These are phyloP conservation scores for Sitodiplosis mosellana DNA, from an alignment of 1,140 invertebrate species.

Conservation along the genomic window DNA sequence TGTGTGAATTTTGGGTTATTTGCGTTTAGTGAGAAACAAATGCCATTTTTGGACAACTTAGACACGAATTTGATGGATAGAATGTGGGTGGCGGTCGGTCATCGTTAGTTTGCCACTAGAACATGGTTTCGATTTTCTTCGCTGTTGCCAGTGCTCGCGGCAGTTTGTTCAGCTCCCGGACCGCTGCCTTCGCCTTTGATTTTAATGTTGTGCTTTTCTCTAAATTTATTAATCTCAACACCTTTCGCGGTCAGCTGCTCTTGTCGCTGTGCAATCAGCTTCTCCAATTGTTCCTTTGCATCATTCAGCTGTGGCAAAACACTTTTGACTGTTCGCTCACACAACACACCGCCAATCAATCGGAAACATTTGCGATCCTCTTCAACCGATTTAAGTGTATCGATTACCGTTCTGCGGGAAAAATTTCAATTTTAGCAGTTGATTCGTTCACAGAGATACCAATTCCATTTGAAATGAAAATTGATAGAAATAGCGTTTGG, in stretches of 20 bases:
- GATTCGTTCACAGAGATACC: neutral
- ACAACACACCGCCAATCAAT: conserved; percentile 82
- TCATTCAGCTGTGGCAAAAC: conserved; percentile 65
- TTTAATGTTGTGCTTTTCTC: conserved; percentile 75
- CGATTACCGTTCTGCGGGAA: conserved; percentile 73
- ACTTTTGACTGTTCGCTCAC: conserved; percentile 81
- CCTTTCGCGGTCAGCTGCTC: conserved; percentile 75
- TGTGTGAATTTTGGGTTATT: too few species aligned
- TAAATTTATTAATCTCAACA: conserved; percentile 80
- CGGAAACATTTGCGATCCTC: conserved; percentile 77
- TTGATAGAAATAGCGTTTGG: neutral
- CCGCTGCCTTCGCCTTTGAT: conserved; percentile 44
- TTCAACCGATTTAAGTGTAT: conserved; percentile 76
- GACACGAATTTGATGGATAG: too few species aligned
- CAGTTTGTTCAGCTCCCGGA: too few species aligned
- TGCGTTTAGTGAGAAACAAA: too few species aligned
- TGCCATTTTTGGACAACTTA: too few species aligned
- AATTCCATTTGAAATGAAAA: neutral
- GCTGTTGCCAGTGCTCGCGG: too few species aligned
- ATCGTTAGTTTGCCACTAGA: too few species aligned
- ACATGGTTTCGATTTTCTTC: too few species aligned
- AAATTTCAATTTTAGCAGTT: neutral
- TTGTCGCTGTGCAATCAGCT: conserved; percentile 56
- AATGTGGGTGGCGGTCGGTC: too few species aligned
- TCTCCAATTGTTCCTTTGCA: conserved; percentile 68